Conservation (phyloP, 2,113 vertebrate genomes). For the Orientallactaga bullata region DNA sequence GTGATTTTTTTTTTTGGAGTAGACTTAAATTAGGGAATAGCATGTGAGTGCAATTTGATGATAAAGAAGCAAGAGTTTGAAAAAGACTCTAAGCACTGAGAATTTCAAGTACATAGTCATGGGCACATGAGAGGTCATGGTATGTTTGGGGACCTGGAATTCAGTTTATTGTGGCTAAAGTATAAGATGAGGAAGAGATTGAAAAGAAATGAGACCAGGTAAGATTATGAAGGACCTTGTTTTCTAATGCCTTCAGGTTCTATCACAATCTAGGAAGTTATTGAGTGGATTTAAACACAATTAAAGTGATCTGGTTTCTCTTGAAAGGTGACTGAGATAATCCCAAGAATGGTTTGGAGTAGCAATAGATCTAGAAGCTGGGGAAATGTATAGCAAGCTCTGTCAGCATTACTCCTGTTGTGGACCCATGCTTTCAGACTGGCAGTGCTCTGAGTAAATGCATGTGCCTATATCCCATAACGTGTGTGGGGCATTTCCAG, state of each 20-base stretch:
- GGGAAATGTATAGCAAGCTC: neutral
- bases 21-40: neutral
- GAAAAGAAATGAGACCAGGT: neutral
- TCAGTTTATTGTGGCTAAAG: conserved; percentile 19
- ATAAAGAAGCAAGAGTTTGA: neutral
- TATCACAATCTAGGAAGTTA: conserved; percentile 8
- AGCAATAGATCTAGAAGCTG: neutral
- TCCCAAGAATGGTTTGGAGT: conserved; percentile 9
- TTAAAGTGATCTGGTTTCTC: conserved; percentile 47
- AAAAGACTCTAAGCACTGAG: neutral
- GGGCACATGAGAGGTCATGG: neutral
- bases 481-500: neutral
- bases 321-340: neutral
- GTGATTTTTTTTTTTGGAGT: conserved; percentile 30
- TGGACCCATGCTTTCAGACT: conserved; percentile 5
- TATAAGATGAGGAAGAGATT: conserved; percentile 14
- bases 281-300: conserved; percentile 9
- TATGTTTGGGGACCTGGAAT: neutral
- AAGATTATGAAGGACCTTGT: conserved; percentile 3
- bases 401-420: neutral
- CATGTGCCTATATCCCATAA: neutral
- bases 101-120: neutral
- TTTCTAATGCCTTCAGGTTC: conserved; percentile 53
- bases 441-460: conserved; percentile 15
- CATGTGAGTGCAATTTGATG: conserved; percentile 50